These are phyloP conservation scores for Meloidogyne chitwoodi DNA, from an alignment of 1,140 invertebrate genomes.

Conservation along the genomic window DNA sequence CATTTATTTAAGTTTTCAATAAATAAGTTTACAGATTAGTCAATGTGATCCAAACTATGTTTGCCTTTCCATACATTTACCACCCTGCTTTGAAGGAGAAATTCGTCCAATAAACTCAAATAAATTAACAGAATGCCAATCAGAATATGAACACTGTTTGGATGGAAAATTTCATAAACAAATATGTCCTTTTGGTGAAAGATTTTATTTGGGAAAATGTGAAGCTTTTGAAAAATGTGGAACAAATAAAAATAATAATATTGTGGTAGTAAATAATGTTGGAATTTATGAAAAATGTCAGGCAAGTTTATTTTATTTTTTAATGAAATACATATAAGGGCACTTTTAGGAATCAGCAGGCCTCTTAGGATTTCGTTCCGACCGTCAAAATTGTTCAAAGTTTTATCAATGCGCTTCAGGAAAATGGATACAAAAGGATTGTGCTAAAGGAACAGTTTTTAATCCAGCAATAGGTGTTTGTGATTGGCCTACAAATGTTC, in stretches of 20 bases:
- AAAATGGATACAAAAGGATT: constrained; percentile 36
- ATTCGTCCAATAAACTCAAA: constrained; percentile 1
- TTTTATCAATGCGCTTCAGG: constrained; percentile 39
- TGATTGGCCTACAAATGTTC: constrained; percentile 50
- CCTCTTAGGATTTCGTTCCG: constrained; percentile 4
- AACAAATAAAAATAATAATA: neutral
- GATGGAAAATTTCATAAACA: constrained; percentile 22
- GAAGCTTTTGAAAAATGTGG: neutral
- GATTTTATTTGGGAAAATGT: constrained; percentile 5
- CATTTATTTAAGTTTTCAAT: neutral
- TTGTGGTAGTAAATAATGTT: neutral
- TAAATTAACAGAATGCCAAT: constrained; percentile 1
- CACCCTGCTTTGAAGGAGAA: constrained; percentile 24
- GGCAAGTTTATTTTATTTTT: neutral
- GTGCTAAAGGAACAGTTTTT: constrained; percentile 42
- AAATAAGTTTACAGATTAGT: constrained; percentile 11
- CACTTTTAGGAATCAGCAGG: constrained; percentile 20
- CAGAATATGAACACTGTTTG: constrained; percentile 18
- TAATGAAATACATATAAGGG: no score
- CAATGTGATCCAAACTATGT: constrained; percentile 23
- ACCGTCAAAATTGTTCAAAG: constrained; percentile 18
- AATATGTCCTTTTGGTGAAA: constrained; percentile 22
- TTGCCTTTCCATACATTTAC: neutral
- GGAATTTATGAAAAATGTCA: neutral
- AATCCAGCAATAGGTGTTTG: constrained; percentile 42